phyloP scores from a whole-genome alignment of 1,140 invertebrate genomes.

The Mizuhopecten yessoensis region DNA sequence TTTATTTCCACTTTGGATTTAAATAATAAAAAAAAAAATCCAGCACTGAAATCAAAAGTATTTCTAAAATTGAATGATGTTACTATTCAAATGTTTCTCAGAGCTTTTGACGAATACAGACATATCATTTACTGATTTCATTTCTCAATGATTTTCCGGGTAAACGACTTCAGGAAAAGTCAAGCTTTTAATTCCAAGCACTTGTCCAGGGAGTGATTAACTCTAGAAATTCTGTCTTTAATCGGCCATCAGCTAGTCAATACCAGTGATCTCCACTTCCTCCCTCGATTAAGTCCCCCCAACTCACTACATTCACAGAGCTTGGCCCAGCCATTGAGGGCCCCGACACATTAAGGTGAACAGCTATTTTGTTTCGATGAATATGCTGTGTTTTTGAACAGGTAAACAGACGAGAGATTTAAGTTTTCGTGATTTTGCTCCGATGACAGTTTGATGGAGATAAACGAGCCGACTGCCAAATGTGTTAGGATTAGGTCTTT shows the following conservation, averaged over 20 bases:
- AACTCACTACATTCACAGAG: neutral
- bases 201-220: neutral
- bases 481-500: conserved; percentile 54
- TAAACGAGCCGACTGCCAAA: conserved; percentile 50
- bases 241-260: neutral
- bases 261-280: conserved; percentile 12
- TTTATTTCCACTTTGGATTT: too few relatives aligned
- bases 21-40: too few relatives aligned
- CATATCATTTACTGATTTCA: neutral
- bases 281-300: neutral
- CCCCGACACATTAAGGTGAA: conserved; percentile 13
- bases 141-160: neutral
- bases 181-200: neutral
- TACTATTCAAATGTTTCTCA: too few relatives aligned
- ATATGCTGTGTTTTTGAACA: conserved; percentile 46
- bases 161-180: neutral
- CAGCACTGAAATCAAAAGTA: too few relatives aligned
- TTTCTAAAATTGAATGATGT: too few relatives aligned
- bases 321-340: neutral
- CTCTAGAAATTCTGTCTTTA: neutral
- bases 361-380: conserved; percentile 53
- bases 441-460: conserved; percentile 59
- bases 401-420: conserved; percentile 57
- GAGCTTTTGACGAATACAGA: too few relatives aligned
- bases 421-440: conserved; percentile 57